phyloP scores from a whole-genome alignment of 2,888 invertebrate species.

The Seira ritae region DNA sequence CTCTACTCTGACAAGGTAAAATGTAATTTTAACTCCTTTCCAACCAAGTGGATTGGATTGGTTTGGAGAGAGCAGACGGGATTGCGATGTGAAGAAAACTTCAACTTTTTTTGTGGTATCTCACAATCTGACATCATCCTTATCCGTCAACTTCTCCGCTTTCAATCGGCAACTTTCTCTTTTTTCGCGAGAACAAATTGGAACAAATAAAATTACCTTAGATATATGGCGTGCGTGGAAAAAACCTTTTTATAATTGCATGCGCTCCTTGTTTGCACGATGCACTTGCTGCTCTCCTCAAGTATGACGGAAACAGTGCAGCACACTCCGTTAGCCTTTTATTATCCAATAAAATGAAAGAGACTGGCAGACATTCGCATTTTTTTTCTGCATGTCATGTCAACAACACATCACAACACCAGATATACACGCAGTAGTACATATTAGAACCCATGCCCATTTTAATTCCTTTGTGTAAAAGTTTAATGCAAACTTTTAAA shows the following conservation, averaged over 20 bases:
- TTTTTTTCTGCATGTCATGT: not conserved
- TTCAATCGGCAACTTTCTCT: not conserved
- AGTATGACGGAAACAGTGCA: not conserved
- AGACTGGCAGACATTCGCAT: conserved; percentile 1
- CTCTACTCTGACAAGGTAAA: not conserved
- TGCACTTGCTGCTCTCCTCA: not conserved
- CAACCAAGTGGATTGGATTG: not conserved
- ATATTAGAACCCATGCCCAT: not conserved
- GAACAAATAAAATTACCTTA: not conserved
- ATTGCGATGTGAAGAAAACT: not conserved
- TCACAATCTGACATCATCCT: not conserved
- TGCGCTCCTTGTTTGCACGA: not conserved
- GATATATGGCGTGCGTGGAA: not conserved
- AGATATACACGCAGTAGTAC: not conserved
- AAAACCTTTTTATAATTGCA: not conserved
- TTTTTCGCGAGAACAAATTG: not conserved
- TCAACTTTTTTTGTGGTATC: not conserved
- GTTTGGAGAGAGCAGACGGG: no score
- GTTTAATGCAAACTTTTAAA: not conserved
- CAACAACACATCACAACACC: no score
- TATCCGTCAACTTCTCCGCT: not conserved
- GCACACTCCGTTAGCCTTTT: not conserved
- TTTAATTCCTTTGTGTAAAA: not conserved
- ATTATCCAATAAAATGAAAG: not conserved
- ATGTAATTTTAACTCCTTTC: not conserved